These are phyloP conservation scores for Oryzias curvinotus DNA, from an alignment of 2,113 vertebrate genomes.

Conservation along the genomic window DNA sequence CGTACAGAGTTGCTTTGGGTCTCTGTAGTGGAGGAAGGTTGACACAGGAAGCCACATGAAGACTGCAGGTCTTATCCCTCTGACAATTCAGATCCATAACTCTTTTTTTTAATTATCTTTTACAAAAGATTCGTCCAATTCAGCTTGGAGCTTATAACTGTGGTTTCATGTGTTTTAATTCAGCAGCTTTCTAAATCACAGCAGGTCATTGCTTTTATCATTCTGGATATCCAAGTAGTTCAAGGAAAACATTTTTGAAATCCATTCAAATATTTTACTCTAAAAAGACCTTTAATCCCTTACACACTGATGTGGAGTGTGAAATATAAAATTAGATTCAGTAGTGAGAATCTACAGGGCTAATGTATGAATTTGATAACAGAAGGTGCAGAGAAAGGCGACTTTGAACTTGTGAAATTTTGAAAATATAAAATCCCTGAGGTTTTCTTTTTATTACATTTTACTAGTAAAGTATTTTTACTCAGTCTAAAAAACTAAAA, in stretches of 20 bases:
- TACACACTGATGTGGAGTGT: not conserved
- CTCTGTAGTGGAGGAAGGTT: conserved; percentile 35
- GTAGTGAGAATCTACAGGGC: too few species aligned
- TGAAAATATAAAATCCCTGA: too few species aligned
- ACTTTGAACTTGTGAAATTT: too few species aligned
- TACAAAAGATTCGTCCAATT: conserved; percentile 58
- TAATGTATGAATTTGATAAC: too few species aligned
- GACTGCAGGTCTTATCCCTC: conserved; percentile 56
- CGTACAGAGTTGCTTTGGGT: conserved; percentile 30
- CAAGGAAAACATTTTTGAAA: conserved; percentile 9
- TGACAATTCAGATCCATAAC: conserved; percentile 70
- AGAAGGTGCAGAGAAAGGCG: too few species aligned
- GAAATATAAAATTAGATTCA: too few species aligned
- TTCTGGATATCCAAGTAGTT: conserved; percentile 12
- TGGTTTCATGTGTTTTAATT: conserved; percentile 48
- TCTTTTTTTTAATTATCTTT: conserved; percentile 67
- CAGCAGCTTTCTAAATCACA: conserved; percentile 28
- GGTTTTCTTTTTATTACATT: too few species aligned
- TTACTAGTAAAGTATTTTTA: too few species aligned
- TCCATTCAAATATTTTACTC: conserved; percentile 18
- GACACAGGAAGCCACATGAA: conserved; percentile 41
- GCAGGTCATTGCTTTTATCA: conserved; percentile 48
- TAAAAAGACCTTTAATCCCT: conserved; percentile 13
- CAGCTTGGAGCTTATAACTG: conserved; percentile 44
- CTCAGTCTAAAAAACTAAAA: too few species aligned